A percentile compares a stretch with the other conserved stretches of the same genome.
phyloP scores from a whole-genome alignment of 2,797 vertebrate genomes.

The Astyanax mexicanus region DNA sequence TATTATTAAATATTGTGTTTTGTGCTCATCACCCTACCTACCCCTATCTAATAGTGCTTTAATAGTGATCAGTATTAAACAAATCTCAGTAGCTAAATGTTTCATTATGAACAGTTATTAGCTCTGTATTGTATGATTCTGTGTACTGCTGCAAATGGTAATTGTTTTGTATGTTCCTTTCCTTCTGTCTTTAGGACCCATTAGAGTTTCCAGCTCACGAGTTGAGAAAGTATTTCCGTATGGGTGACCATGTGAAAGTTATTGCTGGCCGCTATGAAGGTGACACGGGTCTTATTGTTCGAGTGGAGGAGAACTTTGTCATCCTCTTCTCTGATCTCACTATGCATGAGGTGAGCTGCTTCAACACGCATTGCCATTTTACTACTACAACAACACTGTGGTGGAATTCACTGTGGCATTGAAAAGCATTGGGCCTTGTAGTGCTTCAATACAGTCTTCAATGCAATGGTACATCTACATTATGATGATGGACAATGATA shows the following conservation, averaged over 20 bases:
- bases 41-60: too few species aligned
- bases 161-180: not conserved
- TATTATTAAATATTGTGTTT: too few species aligned
- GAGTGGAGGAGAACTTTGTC: conserved; percentile 96
- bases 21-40: too few species aligned
- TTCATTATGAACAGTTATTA: too few species aligned
- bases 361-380: not conserved
- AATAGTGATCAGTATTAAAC: too few species aligned
- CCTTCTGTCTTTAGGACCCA: conserved; percentile 81
- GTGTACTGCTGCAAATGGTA: too few species aligned
- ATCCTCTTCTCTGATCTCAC: conserved; percentile 97
- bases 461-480: too few species aligned
- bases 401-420: not conserved
- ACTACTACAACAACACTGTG: not conserved
- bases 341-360: conserved; percentile 89
- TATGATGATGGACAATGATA: too few species aligned
- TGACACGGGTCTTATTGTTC: conserved; percentile 92
- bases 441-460: too few species aligned
- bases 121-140: not conserved
- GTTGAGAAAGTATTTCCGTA: conserved; percentile 91
- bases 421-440: too few species aligned
- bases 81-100: too few species aligned
- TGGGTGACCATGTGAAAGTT: conserved; percentile 97
- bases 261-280: conserved; percentile 94
- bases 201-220: conserved; percentile 95